Evolutionary conservation across 2,797 vertebrate species (phyloP).

Genomic region (Ammospiza maritima): DNA sequence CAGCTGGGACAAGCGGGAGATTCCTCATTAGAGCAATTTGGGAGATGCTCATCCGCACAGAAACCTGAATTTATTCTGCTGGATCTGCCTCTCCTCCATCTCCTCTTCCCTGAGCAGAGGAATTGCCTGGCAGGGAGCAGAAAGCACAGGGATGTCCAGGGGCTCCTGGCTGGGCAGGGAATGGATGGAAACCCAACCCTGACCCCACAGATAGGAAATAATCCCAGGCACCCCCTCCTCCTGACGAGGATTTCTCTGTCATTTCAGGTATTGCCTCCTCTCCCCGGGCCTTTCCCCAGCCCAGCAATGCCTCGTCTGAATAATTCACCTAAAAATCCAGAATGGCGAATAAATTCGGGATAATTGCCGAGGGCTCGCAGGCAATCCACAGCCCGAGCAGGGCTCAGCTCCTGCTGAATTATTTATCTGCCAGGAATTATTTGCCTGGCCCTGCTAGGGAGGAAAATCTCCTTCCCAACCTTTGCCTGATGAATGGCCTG

Average conservation of each 20-base stretch:
- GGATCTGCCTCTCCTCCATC: rapidly evolving
- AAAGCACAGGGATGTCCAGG: not conserved
- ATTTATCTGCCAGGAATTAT: conserved; percentile 38
- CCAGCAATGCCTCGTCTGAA: not conserved
- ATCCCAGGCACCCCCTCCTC: rapidly evolving
- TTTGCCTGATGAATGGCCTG: not conserved
- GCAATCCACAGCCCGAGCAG: not conserved
- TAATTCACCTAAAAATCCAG: not conserved
- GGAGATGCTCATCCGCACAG: not conserved
- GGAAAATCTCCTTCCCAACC: conserved; percentile 41
- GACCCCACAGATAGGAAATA: not conserved
- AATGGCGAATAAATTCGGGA: not conserved
- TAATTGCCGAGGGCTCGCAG: conserved; percentile 32
- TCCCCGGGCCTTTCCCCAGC: not conserved
- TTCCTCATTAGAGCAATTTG: not conserved
- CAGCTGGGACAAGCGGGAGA: not conserved
- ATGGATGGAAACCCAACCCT: not conserved
- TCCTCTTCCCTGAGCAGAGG: not conserved
- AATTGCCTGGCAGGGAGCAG: not conserved
- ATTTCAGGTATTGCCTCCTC: not conserved
- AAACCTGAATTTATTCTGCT: not conserved
- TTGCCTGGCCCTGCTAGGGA: not conserved
- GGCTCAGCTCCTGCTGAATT: conserved; percentile 20
- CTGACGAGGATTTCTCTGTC: not conserved
- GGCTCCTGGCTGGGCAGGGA: not conserved